A percentile compares a stretch with the other conserved stretches of the same genome.
phyloP scores from a whole-genome alignment of 2,113 vertebrate genomes.

The Hemiscyllium ocellatum region DNA sequence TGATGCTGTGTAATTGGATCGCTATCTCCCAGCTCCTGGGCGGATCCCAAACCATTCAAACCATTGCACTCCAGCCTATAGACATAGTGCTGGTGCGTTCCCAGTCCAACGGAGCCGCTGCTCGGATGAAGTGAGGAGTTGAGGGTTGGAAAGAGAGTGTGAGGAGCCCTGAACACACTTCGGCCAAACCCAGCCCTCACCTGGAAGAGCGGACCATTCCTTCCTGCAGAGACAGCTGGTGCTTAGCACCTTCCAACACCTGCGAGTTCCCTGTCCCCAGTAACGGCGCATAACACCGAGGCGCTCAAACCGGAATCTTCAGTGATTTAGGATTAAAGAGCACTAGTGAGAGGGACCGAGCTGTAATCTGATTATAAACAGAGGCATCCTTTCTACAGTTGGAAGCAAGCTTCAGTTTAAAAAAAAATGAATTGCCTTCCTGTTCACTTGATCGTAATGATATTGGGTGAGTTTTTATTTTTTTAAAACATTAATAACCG shows the following conservation, averaged over 20 bases:
- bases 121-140: background rate
- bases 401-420: background rate
- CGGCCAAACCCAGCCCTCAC: background rate
- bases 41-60: constrained; percentile 22
- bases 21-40: background rate
- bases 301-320: background rate
- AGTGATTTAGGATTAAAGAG: constrained; percentile 7
- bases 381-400: background rate
- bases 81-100: background rate
- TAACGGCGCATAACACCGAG: background rate
- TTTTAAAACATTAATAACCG: background rate
- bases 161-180: background rate
- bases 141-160: background rate
- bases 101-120: background rate
- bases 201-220: background rate
- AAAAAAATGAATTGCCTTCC: constrained; percentile 12
- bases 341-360: background rate
- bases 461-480: background rate
- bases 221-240: background rate
- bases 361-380: background rate
- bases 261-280: no score
- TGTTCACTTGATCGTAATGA: background rate
- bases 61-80: background rate
- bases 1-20: background rate
- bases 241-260: background rate